Conservation (phyloP, 64 coral and sea anemone genomes). For the Pachyseris speciosa region DNA sequence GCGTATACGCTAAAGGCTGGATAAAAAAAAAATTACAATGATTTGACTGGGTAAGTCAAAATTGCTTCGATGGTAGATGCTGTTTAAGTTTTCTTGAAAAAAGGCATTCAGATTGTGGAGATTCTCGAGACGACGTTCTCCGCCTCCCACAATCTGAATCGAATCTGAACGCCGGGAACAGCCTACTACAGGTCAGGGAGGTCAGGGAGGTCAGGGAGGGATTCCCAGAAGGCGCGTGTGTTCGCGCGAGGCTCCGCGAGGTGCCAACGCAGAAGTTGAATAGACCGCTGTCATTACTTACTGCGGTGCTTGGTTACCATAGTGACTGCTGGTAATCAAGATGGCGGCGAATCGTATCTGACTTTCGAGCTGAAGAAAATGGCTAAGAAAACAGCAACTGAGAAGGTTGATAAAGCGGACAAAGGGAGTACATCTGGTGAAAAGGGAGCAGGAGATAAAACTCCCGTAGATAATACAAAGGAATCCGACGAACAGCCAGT, state of each 20-base stretch:
- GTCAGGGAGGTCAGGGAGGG: too few species aligned
- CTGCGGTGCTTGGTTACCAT: constrained; percentile 31
- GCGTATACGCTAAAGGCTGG: too few species aligned
- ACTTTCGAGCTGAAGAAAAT: constrained; percentile 39
- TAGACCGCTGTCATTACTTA: not conserved
- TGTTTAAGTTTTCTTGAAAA: too few species aligned
- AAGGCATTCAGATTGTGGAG: too few species aligned
- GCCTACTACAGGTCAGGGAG: too few species aligned
- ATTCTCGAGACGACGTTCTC: too few species aligned
- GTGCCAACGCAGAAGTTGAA: not conserved
- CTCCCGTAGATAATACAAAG: constrained; percentile 78
- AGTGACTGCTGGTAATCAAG: constrained; percentile 38
- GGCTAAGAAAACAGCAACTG: constrained; percentile 82
- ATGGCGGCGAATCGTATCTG: constrained; percentile 59
- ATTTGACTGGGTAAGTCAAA: too few species aligned
- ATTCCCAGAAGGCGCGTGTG: too few species aligned
- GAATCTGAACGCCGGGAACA: too few species aligned
- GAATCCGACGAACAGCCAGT: constrained; percentile 64
- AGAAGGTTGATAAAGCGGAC: constrained; percentile 58
- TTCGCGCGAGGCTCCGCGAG: not conserved
- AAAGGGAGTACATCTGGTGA: constrained; percentile 77
- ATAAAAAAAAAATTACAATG: too few species aligned
- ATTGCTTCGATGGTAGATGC: too few species aligned
- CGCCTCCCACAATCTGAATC: too few species aligned
- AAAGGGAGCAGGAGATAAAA: constrained; percentile 81